Base-by-base conservation (phyloP, 2,797 vertebrate genomes). In the Etheostoma perlongum region DNA sequence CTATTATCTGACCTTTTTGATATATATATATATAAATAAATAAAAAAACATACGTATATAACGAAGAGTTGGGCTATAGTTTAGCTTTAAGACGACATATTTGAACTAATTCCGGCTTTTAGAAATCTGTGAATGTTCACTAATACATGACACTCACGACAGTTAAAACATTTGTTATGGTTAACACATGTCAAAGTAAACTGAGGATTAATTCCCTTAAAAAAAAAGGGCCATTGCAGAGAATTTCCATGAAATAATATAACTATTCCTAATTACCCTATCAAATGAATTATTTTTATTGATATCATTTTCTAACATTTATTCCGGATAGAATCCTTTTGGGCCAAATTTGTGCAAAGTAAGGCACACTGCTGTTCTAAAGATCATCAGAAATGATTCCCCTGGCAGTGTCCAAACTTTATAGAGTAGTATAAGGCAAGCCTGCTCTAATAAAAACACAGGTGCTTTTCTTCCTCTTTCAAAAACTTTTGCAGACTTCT, bases 301-400 rank as follows among this genome's bases (percentile, higher is more conserved):
- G 84, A 92, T 79, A 85, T 91, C 86, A 90, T 81, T 79, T 69
- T 88, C 25, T 73, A 88, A 87, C 83, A 79, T 72, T 83, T 89
- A 83, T 76, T 87, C 79, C 47, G 72, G 75, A 80, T 82, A 62
- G 67, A 82, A 88, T 87, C 83, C 85, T 80, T 86, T 67, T 2
- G 72, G 81, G 81, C 68, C 79, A 78, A 67, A 79, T 86, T 74
- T 89, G 81, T 73, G 82, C 82, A 83, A 91, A 88, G 91, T 83
- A 74, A 75, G 75, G 71, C 69, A 14, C 85, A 75, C 76, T 87
- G 89, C 92, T 94, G 91, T 84, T 93, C 90, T 81, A 91, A 78
- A 91, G 91, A 92, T 92, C 90, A 92, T 84, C 89, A 81, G 78
- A 81, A 92, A 93, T 66, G 33, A 88, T 90, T 89, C 91, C 90